These are phyloP conservation scores for Gymnoscopelus braueri DNA, from an alignment of 2,797 vertebrate genomes.

Conservation along the genomic window DNA sequence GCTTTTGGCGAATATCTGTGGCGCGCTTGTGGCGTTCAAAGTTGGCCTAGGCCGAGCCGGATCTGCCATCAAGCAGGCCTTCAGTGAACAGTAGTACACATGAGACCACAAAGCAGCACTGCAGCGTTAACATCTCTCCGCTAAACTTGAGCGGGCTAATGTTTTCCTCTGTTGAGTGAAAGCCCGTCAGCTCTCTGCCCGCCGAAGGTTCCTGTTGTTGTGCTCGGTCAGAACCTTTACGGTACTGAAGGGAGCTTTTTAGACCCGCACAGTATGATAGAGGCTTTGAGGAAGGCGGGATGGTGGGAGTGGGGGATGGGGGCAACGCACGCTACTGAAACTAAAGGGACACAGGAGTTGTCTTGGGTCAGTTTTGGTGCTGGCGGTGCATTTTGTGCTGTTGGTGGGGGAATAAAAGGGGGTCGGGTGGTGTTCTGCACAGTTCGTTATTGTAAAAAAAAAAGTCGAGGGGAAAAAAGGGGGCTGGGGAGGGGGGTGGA, in stretches of 20 bases:
- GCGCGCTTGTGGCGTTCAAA: neutral
- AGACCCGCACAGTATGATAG: too few species aligned
- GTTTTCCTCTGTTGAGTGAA: constrained; percentile 1
- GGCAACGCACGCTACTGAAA: constrained; percentile 30
- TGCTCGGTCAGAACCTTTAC: constrained; percentile 1
- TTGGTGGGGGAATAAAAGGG: constrained; percentile 4
- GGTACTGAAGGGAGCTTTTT: too few species aligned
- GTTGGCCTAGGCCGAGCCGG: too few species aligned
- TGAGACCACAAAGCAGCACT: too few species aligned
- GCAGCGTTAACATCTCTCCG: neutral
- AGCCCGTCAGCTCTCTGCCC: neutral
- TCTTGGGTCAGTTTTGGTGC: too few species aligned
- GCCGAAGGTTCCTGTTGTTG: neutral
- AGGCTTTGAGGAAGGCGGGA: too few species aligned
- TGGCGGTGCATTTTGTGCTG: too few species aligned
- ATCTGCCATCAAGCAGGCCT: too few species aligned
- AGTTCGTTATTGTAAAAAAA: constrained; percentile 8
- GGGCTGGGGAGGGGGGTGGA: neutral
- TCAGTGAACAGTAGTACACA: too few species aligned
- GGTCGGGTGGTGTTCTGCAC: neutral
- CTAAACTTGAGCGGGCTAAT: neutral
- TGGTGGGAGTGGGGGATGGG: neutral
- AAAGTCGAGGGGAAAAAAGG: neutral
- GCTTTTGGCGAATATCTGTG: constrained; percentile 22
- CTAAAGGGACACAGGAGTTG: constrained; percentile 2